Conservation (phyloP, 2,888 invertebrate species). For the Eupithecia subumbrata region DNA sequence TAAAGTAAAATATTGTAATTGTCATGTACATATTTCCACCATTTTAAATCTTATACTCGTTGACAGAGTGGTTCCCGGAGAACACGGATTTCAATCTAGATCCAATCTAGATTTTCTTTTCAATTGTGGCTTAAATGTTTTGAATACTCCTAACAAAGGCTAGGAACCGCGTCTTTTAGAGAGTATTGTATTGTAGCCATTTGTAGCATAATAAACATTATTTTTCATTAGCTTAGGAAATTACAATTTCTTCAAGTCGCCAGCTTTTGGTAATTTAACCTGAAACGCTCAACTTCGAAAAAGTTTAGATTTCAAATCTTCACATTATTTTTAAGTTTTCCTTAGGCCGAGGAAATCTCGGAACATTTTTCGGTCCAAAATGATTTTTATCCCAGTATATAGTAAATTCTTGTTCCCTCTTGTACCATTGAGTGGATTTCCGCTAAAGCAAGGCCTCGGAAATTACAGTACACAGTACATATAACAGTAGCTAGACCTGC, state of each 20-base stretch:
- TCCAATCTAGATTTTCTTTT: neutral
- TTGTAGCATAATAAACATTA: neutral
- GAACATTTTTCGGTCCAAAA: neutral
- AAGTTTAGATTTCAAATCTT: neutral
- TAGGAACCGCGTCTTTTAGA: conserved; percentile 1
- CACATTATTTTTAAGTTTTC: conserved; percentile 8
- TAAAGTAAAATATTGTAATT: neutral
- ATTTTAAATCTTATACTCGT: too few relatives aligned
- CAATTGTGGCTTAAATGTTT: neutral
- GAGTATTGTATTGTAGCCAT: too few relatives aligned
- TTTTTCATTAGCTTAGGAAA: conserved; percentile 4
- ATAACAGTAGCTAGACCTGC: conserved; percentile 27
- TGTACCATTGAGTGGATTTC: conserved; percentile 25
- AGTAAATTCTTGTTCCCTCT: neutral
- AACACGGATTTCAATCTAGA: neutral
- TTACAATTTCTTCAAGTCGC: neutral
- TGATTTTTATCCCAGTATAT: neutral
- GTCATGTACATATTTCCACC: too few relatives aligned
- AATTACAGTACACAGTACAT: conserved; percentile 41
- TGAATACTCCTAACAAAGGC: neutral
- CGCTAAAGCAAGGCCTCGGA: conserved; percentile 43
- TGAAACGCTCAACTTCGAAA: neutral
- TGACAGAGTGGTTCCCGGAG: too few relatives aligned
- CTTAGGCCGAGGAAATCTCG: neutral
- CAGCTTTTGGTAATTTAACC: neutral